These are phyloP conservation scores for Coenonympha arcania DNA, from an alignment of 2,888 invertebrate genomes.

Conservation along the genomic window DNA sequence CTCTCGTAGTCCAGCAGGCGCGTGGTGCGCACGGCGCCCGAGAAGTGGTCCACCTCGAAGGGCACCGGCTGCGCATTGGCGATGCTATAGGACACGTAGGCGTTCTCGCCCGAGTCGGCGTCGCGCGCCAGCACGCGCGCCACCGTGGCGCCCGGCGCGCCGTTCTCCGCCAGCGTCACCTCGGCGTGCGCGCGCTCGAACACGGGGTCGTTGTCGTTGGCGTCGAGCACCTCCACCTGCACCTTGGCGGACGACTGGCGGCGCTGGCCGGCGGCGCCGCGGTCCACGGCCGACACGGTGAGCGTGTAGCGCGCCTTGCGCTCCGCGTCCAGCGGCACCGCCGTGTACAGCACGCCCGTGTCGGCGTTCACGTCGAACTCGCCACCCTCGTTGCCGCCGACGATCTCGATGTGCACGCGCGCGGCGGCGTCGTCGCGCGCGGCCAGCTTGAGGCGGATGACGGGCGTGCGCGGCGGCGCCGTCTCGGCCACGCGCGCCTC, in stretches of 20 bases:
- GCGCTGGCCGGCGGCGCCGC: conserved; percentile 85
- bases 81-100: conserved; percentile 94
- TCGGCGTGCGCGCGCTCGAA: conserved; percentile 82
- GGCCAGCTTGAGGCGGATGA: conserved; percentile 88
- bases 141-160: conserved; percentile 87
- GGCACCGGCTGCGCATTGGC: conserved; percentile 92
- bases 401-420: conserved; percentile 88
- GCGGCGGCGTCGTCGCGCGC: conserved; percentile 89
- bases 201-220: conserved; percentile 94
- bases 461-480: conserved; percentile 89
- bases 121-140: conserved; percentile 90
- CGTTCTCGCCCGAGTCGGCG: conserved; percentile 93
- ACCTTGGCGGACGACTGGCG: conserved; percentile 93
- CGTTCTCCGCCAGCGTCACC: conserved; percentile 88
- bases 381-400: conserved; percentile 91
- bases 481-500: conserved; percentile 91
- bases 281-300: conserved; percentile 92
- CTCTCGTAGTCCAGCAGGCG: conserved; percentile 91
- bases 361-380: conserved; percentile 90
- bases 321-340: conserved; percentile 88
- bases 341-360: conserved; percentile 91
- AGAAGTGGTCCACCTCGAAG: conserved; percentile 96
- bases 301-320: conserved; percentile 86
- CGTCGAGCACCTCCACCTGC: conserved; percentile 89
- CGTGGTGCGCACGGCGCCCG: conserved; percentile 89